Conservation (phyloP, 2,113 vertebrate genomes). For the Gallinago jamesoni region DNA sequence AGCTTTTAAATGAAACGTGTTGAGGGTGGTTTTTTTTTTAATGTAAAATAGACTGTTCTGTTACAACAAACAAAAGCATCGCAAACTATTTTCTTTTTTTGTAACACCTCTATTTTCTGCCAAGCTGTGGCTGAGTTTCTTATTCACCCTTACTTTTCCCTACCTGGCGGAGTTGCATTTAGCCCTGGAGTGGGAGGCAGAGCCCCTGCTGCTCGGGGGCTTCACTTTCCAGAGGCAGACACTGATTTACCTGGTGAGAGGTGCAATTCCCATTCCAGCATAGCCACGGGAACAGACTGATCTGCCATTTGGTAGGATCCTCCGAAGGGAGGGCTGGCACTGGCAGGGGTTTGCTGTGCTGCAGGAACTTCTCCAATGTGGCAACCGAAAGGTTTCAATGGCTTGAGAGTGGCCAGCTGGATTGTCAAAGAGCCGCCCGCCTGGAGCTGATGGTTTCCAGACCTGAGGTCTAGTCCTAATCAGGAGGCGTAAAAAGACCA, state of each 20-base stretch:
- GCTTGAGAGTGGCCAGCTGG: not conserved
- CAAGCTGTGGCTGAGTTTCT: not conserved
- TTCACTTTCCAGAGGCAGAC: accelerated
- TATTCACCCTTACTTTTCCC: not conserved
- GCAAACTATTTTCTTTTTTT: not conserved
- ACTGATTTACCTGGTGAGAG: not conserved
- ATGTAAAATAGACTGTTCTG: not conserved
- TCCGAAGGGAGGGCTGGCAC: accelerated
- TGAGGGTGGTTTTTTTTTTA: not conserved
- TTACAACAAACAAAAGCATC: not conserved
- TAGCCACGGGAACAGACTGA: not conserved
- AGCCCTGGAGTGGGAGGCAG: not conserved
- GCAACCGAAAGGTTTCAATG: not conserved
- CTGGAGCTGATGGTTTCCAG: not conserved
- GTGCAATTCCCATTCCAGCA: not conserved
- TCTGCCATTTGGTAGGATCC: not conserved
- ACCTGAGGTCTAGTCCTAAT: not conserved
- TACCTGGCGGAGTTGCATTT: not conserved
- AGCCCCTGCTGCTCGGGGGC: not conserved
- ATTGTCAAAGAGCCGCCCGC: not conserved
- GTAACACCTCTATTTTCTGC: not conserved
- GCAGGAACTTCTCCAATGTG: accelerated
- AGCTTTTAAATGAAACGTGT: not conserved
- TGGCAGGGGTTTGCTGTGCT: not conserved
- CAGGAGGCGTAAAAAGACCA: not conserved